Conservation (phyloP, 2,797 vertebrate genomes). For the Bothrops alternatus region DNA sequence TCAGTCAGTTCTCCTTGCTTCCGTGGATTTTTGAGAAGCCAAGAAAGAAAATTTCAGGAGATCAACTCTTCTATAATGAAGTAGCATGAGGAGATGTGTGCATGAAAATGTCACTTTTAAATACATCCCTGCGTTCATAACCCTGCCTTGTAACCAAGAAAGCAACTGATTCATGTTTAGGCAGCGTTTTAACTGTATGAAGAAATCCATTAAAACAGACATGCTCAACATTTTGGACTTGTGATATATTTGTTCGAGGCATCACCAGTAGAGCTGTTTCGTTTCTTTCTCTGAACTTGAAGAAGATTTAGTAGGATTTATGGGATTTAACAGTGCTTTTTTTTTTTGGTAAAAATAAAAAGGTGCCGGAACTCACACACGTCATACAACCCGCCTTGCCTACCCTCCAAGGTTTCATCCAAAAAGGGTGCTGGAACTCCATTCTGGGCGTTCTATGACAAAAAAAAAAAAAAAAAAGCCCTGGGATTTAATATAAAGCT, state of each 20-base stretch:
- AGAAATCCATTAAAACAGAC: background rate
- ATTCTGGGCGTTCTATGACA: too few species aligned
- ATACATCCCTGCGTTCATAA: too few species aligned
- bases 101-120: background rate
- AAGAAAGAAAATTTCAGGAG: background rate
- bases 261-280: constrained; percentile 72
- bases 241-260: constrained; percentile 53
- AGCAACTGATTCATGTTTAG: background rate
- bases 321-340: constrained; percentile 68
- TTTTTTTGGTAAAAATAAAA: too few species aligned
- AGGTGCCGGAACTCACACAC: too few species aligned
- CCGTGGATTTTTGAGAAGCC: background rate
- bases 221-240: background rate
- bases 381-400: too few species aligned
- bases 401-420: too few species aligned
- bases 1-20: background rate
- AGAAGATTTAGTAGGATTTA: constrained; percentile 74
- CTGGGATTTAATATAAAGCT: constrained; percentile 80
- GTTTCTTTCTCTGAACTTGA: constrained; percentile 68
- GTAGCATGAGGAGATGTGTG: background rate
- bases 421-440: too few species aligned
- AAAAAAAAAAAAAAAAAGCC: too few species aligned
- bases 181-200: background rate
- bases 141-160: background rate
- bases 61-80: background rate